Conservation (phyloP, 2,797 vertebrate species). For the Chrosomus eos region DNA sequence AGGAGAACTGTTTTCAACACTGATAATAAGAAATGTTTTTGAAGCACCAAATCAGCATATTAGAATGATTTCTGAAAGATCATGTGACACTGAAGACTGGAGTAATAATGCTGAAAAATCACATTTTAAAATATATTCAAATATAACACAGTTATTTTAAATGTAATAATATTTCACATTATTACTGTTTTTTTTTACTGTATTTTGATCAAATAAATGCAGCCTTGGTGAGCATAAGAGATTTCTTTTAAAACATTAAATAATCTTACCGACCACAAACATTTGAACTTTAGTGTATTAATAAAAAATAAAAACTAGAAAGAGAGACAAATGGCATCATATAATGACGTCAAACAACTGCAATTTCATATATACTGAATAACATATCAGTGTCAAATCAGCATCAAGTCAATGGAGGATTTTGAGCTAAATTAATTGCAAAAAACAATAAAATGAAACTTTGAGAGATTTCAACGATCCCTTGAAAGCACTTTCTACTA, state of each 20-base stretch:
- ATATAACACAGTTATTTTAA: too few species aligned
- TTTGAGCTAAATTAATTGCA: not conserved
- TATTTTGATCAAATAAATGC: not conserved
- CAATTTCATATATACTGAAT: not conserved
- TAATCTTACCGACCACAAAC: not conserved
- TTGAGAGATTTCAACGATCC: not conserved
- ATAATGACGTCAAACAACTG: not conserved
- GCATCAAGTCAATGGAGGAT: not conserved
- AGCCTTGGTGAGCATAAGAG: not conserved
- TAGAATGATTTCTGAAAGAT: not conserved
- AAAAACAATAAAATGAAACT: not conserved
- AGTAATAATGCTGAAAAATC: not conserved
- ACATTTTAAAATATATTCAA: too few species aligned
- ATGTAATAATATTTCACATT: not conserved
- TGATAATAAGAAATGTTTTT: too few species aligned
- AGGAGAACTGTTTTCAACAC: not conserved
- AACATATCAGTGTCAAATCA: not conserved
- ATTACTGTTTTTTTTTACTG: not conserved
- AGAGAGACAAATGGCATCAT: not conserved
- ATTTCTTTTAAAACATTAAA: not conserved
- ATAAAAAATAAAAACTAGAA: not conserved
- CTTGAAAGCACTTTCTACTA: not conserved
- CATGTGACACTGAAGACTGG: not conserved
- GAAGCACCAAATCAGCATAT: not conserved
- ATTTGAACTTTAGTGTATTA: not conserved